Conservation (phyloP, 2,888 invertebrate genomes). For the Cheilosia pagana region DNA sequence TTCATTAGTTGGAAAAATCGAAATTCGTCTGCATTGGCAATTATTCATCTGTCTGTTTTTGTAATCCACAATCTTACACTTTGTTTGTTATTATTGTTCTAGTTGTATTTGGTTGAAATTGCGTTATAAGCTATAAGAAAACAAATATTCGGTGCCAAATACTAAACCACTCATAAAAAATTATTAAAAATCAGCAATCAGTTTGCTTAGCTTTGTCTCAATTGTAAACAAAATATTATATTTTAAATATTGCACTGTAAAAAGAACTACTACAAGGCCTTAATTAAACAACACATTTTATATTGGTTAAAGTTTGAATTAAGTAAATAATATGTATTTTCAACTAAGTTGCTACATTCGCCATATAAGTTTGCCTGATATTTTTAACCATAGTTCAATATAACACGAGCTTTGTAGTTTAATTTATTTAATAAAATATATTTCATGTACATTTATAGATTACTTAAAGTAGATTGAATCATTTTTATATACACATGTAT, state of each 20-base stretch:
- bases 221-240: background rate
- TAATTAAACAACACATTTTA: conserved; percentile 13
- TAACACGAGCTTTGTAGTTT: conserved; percentile 35
- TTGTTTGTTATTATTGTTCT: too few species aligned
- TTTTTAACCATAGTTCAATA: conserved; percentile 35
- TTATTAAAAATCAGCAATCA: background rate
- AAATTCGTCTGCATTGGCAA: too few species aligned
- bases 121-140: too few species aligned
- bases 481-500: conserved; percentile 31
- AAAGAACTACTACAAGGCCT: conserved; percentile 18
- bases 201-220: background rate
- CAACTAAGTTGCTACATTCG: conserved; percentile 9
- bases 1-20: too few species aligned
- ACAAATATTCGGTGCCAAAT: too few species aligned
- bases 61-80: too few species aligned
- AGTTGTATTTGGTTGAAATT: too few species aligned
- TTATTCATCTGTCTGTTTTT: too few species aligned
- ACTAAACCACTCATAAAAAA: background rate
- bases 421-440: conserved; percentile 4
- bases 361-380: conserved; percentile 32
- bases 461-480: background rate
- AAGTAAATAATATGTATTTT: conserved; percentile 12
- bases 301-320: conserved; percentile 39
- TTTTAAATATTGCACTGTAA: background rate
- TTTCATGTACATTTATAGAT: conserved; percentile 4